Base-by-base conservation (phyloP, 2,888 invertebrate species). In the Prenolepis imparis region DNA sequence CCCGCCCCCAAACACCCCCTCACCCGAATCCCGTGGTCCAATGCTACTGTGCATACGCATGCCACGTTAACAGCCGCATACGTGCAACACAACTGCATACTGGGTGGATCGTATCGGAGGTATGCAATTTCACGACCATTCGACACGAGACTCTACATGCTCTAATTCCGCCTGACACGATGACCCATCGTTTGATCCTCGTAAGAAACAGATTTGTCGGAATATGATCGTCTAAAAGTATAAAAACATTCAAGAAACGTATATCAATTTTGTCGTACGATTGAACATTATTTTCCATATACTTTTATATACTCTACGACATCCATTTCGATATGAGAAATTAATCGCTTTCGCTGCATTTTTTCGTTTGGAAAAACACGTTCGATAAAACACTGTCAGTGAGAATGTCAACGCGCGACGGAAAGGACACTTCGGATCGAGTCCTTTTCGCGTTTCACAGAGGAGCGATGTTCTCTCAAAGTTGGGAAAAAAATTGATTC, bases 21-120 rank as follows among this genome's bases (percentile, higher is more conserved):
- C 84, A 68, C 83, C 78, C 84, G 91, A 89, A 90, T 91, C 91
- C 92, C 93, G 90, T 91, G 91, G 89, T 86, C 85, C 82, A 78
- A 81, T 84, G 82, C 84, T 80, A 80, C 78, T 80, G 78, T 80
- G 78, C 72, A 80, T 80, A 80, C 78, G 73, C 88, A 88, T 86
- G 90, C 90, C 84, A 88, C 87, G 89, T 90, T 91, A 86, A 89
- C 91, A 85, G 87, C 86, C 84, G 83, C 88, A 87, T 87, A 88
- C 84, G 88, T 87, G 88, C 87, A 88, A 87, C 88, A 84, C 88
- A 89, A 86, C 82, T 87, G 87, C 87, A 89, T 90, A 88, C 91
- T 90, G 89, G 88, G 90, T 89, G 89, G 86, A 86, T 86, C 87
- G 88, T 75, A 75, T 85, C 87, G 84, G 86, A 78, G 90, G 85